Conservation (phyloP, 2,888 invertebrate species). For the Colostygia pectinataria region DNA sequence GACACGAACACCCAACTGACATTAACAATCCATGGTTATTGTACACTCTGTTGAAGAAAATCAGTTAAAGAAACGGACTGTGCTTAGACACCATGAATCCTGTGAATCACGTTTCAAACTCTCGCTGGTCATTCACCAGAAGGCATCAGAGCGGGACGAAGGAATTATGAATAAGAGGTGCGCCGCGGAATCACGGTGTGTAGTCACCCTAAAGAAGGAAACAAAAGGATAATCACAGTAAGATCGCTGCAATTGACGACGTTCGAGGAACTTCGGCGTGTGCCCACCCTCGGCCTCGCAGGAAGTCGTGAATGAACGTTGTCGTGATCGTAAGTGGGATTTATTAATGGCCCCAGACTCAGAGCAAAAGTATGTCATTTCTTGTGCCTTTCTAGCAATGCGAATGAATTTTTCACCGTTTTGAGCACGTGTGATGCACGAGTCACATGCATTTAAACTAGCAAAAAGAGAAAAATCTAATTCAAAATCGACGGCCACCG, state of each 20-base stretch:
- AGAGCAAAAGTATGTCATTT: not conserved
- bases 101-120: conserved; percentile 75
- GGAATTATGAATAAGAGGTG: conserved; percentile 76
- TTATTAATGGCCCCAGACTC: conserved; percentile 30
- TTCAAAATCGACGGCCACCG: too few relatives aligned
- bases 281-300: conserved; percentile 63
- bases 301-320: conserved; percentile 50
- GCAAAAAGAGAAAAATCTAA: too few relatives aligned
- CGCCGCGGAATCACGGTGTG: conserved; percentile 73
- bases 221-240: conserved; percentile 55
- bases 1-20: conserved; percentile 5
- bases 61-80: conserved; percentile 55
- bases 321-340: conserved; percentile 39
- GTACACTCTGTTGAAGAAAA: conserved; percentile 46
- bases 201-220: conserved; percentile 70
- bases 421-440: too few relatives aligned
- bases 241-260: conserved; percentile 52
- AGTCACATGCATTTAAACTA: too few relatives aligned
- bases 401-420: too few relatives aligned
- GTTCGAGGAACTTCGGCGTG: conserved; percentile 57
- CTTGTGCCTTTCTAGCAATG: too few relatives aligned
- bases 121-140: conserved; percentile 78
- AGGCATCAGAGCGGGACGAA: conserved; percentile 67
- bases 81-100: conserved; percentile 76
- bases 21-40: conserved; percentile 9